phyloP scores from a whole-genome alignment of 2,797 vertebrate genomes.

The Paedocypris micromegethes region DNA sequence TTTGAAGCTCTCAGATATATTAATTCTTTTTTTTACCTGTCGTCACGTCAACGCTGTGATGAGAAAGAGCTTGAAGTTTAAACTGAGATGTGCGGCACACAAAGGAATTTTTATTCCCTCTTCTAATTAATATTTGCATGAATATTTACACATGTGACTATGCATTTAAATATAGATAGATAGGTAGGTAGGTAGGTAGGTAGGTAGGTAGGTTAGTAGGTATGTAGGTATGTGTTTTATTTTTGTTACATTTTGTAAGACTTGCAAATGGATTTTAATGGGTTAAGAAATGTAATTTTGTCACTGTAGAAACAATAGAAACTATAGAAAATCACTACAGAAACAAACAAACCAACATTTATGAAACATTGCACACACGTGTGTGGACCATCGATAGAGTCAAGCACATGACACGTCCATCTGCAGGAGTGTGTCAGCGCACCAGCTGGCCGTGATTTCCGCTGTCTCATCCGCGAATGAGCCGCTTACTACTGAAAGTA shows the following conservation, averaged over 20 bases:
- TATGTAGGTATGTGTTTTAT: no score
- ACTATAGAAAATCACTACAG: no score
- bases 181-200: no score
- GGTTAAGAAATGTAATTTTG: no score
- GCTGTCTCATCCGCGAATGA: constrained; percentile 27
- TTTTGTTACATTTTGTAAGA: no score
- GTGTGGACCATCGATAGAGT: constrained; percentile 29
- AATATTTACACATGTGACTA: no score
- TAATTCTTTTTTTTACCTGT: constrained; percentile 1
- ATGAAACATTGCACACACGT: neutral
- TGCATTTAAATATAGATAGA: no score
- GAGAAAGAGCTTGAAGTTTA: constrained; percentile 4
- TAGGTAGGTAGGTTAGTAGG: no score
- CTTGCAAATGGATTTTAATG: no score
- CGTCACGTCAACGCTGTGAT: neutral
- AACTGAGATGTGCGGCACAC: neutral
- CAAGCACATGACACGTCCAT: constrained; percentile 31
- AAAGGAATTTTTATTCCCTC: neutral
- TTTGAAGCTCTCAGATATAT: constrained; percentile 36
- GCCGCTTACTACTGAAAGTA: constrained; percentile 35
- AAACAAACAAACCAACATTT: no score
- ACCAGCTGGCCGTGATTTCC: constrained; percentile 34
- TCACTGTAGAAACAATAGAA: no score
- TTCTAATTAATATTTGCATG: neutral
- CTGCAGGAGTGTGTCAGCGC: constrained; percentile 35